Base-by-base conservation (phyloP, 1,140 invertebrate species). In the Drosophila simulans region DNA sequence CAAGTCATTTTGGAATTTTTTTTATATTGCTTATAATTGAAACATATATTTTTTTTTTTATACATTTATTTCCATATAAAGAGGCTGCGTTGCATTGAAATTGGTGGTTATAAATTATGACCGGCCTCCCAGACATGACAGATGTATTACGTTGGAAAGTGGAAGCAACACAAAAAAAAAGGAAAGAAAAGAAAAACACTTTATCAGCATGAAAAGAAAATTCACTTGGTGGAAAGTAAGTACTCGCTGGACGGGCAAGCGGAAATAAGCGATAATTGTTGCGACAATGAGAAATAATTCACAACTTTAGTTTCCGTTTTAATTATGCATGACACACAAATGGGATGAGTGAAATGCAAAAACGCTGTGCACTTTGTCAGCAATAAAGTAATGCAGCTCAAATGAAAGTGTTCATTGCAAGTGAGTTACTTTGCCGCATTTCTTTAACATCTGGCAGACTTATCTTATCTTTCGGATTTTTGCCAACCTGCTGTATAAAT, bases 1-100 rank as follows among this genome's bases (percentile, higher is more conserved):
- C 20, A 22, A 22, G 20, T 22, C 2, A 22, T 22, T 22, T 22
- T 22, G 17, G 17, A 17, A 17, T 17, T 17, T 17, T 17, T 17
- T 17, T 17, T 17, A 17, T 17, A 31, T 10, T 10, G 8, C 10
- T 31, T 31, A 31, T 31, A 31, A 31, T 10, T 31, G 7, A 10
- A 31, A 8, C 0, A 2, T 31, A 31, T 3, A 8, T 8, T 31
- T 31, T 31, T n/a, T n/a, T n/a, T 31, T 31, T 17, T 17, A 17
- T 17, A 17, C 17, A 17, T 17, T 17, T 17, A 17, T 17, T 86
- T 80, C 66, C 68, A 85, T 86, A 81, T 81, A 86, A 85, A 86
- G 56, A 82, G 68, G 74, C 82, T 86, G 82, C 78, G 86, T 86
- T 77, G 69, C 83, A 85, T 86, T 73, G 83, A 78, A 85, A 78